These are phyloP conservation scores for Artemisiospiza belli DNA, from an alignment of 2,113 vertebrate species.

Conservation along the genomic window DNA sequence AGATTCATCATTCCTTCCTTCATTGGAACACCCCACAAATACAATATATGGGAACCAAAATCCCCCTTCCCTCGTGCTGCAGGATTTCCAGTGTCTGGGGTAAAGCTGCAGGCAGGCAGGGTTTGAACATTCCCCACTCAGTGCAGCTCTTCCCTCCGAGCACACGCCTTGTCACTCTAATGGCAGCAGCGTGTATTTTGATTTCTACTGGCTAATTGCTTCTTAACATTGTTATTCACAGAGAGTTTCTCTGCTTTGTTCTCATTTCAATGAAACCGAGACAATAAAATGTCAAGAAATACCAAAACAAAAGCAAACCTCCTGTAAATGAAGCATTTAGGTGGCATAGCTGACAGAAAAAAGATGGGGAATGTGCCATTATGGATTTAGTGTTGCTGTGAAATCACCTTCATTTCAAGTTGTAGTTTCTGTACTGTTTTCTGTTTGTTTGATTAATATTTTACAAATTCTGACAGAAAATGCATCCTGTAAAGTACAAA, in stretches of 20 bases:
- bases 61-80: fast-evolving
- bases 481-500: conserved; percentile 51
- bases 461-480: conserved; percentile 65
- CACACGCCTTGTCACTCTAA: background rate
- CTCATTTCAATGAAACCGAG: conserved; percentile 18
- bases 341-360: conserved; percentile 54
- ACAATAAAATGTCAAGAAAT: conserved; percentile 57
- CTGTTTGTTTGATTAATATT: conserved; percentile 70
- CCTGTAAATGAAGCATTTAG: conserved; percentile 63
- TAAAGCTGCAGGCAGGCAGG: background rate
- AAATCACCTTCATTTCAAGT: conserved; percentile 52
- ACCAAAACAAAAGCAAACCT: conserved; percentile 64
- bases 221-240: conserved; percentile 42
- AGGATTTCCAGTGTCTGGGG: fast-evolving
- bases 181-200: background rate
- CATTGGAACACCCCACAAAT: too few species aligned
- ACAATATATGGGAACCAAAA: too few species aligned
- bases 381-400: conserved; percentile 42
- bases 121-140: background rate
- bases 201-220: conserved; percentile 58
- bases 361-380: conserved; percentile 21
- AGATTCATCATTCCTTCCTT: too few species aligned
- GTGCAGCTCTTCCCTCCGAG: background rate
- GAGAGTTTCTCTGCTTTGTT: conserved; percentile 50
- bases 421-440: conserved; percentile 52